phyloP scores from a whole-genome alignment of 2,797 vertebrate genomes.

The Phrynocephalus forsythii region DNA sequence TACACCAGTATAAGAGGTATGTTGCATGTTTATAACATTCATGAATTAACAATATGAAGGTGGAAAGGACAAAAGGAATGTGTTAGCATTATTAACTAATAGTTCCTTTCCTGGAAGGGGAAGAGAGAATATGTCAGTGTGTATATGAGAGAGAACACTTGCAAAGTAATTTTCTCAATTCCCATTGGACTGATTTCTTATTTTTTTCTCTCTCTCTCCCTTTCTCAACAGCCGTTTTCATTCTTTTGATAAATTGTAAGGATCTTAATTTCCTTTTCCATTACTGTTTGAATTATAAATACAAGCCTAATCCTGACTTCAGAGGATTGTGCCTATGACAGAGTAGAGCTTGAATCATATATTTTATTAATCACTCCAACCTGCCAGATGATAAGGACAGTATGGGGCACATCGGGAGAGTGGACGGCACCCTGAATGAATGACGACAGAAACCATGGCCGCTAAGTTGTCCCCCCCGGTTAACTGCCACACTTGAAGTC shows the following conservation, averaged over 20 bases:
- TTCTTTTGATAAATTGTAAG: slow-evolving; percentile 66
- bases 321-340: neutral
- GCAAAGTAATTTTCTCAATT: slow-evolving; percentile 63
- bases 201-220: neutral
- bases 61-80: slow-evolving; percentile 58
- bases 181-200: slow-evolving; percentile 42
- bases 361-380: neutral
- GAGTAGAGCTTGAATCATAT: neutral
- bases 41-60: slow-evolving; percentile 42
- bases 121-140: neutral
- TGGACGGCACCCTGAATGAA: rapidly evolving
- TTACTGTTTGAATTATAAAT: slow-evolving; percentile 66
- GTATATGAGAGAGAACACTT: slow-evolving; percentile 18
- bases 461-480: neutral
- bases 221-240: slow-evolving; percentile 47
- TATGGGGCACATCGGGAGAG: rapidly evolving
- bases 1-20: slow-evolving; percentile 14
- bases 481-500: neutral
- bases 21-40: slow-evolving; percentile 18
- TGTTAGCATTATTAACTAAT: slow-evolving; percentile 50
- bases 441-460: neutral
- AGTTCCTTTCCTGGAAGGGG: slow-evolving; percentile 41
- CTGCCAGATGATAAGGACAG: neutral
- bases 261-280: slow-evolving; percentile 65
- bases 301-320: slow-evolving; percentile 23